These are phyloP conservation scores for Salvelinus namaycush DNA, from an alignment of 2,113 vertebrate genomes.

Conservation along the genomic window DNA sequence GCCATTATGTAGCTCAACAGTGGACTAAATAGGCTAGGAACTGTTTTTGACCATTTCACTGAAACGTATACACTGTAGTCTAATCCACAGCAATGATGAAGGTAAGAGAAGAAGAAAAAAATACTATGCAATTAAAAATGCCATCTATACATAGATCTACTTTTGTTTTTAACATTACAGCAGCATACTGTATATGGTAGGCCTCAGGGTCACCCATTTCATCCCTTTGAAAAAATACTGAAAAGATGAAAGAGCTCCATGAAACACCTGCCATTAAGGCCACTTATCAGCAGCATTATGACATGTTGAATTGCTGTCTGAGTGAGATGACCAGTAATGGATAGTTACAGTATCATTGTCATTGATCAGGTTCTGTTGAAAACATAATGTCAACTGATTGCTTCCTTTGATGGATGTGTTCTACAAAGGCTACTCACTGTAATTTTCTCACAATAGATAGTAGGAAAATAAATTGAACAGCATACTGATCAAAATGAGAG, in stretches of 20 bases:
- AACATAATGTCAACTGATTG: neutral
- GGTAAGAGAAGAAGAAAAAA: too few species aligned
- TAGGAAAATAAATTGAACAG: neutral
- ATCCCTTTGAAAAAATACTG: neutral
- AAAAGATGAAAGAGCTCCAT: neutral
- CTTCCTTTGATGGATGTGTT: neutral
- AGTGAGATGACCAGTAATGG: conserved; percentile 2
- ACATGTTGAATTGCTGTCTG: neutral
- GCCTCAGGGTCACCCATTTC: neutral
- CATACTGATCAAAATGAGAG: neutral
- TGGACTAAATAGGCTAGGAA: too few species aligned
- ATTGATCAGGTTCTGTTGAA: neutral
- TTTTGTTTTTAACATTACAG: neutral
- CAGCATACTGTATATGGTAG: neutral
- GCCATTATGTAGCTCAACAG: too few species aligned
- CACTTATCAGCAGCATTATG: neutral
- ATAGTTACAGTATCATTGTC: neutral
- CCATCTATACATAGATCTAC: neutral
- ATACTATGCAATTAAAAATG: too few species aligned
- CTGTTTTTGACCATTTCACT: too few species aligned
- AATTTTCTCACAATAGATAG: neutral
- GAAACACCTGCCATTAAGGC: neutral
- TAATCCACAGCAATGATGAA: too few species aligned
- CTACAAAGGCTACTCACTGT: neutral
- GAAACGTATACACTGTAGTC: too few species aligned